These are phyloP conservation scores for Odontesthes bonariensis DNA, from an alignment of 2,113 vertebrate species.

Conservation along the genomic window DNA sequence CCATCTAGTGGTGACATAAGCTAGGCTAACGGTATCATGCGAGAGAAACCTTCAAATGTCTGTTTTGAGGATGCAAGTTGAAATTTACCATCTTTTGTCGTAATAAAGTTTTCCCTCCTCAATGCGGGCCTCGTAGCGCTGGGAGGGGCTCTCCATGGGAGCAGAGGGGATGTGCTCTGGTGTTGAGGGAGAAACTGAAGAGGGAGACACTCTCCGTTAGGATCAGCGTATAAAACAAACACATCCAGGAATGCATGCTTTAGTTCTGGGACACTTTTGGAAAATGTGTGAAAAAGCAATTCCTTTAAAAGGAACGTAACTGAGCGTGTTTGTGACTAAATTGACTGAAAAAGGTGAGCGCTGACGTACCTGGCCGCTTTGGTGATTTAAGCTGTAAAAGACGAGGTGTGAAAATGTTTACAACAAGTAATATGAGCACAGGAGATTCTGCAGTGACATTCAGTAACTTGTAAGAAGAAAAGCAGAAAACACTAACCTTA, in stretches of 20 bases:
- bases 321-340: background rate
- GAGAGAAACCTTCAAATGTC: background rate
- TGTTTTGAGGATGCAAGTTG: background rate
- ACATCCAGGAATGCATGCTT: no score
- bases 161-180: constrained; percentile 92
- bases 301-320: no score
- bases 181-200: constrained; percentile 91
- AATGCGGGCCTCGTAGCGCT: constrained; percentile 95
- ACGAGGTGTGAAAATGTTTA: constrained; percentile 49
- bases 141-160: constrained; percentile 90
- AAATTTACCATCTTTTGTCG: constrained; percentile 95
- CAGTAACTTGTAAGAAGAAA: background rate
- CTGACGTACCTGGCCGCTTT: constrained; percentile 93
- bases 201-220: constrained; percentile 20
- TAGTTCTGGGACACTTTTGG: no score
- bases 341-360: fast-evolving
- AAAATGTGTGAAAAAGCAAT: no score
- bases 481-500: constrained; percentile 82
- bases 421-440: background rate
- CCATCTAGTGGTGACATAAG: constrained; percentile 72
- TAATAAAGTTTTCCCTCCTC: constrained; percentile 99
- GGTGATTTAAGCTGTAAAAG: constrained; percentile 93
- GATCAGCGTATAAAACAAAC: background rate
- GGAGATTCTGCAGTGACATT: fast-evolving
- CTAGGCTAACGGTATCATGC: background rate